A percentile compares a stretch with the other conserved stretches of the same genome.
phyloP scores from a whole-genome alignment of 2,113 vertebrate species.

The Arizona elegans region DNA sequence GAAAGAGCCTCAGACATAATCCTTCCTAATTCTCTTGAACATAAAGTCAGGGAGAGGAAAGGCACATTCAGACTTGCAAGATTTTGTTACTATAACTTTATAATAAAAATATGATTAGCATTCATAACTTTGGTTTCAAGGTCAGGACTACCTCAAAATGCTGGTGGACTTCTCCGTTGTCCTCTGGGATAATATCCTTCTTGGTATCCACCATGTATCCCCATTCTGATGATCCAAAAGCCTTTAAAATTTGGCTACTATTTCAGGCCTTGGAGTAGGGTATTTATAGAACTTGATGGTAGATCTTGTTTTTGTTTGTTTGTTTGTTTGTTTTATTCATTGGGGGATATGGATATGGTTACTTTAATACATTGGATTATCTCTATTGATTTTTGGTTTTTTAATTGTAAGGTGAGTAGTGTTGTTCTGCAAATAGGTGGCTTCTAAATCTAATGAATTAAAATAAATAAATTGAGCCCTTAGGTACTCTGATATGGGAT shows the following conservation, averaged over 20 bases:
- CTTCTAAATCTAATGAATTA: not conserved
- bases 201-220: not conserved
- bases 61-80: no score
- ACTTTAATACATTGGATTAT: not conserved
- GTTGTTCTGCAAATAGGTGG: not conserved
- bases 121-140: no score
- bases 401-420: not conserved
- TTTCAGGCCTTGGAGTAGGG: not conserved
- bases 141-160: not conserved
- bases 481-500: no score
- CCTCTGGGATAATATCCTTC: not conserved
- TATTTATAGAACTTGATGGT: not conserved
- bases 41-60: no score
- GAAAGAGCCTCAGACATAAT: no score
- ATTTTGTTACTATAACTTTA: no score
- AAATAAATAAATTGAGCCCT: no score
- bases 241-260: not conserved
- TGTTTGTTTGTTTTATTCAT: not conserved
- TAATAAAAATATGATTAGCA: no score
- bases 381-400: not conserved
- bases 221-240: not conserved
- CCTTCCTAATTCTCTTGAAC: no score
- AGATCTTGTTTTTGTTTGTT: not conserved
- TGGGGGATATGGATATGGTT: not conserved
- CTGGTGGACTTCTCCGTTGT: no score